Evolutionary conservation across 2,888 invertebrate species (phyloP), one percentile per base, ranked within the genome.

Genomic region (Erebia aethiops): DNA sequence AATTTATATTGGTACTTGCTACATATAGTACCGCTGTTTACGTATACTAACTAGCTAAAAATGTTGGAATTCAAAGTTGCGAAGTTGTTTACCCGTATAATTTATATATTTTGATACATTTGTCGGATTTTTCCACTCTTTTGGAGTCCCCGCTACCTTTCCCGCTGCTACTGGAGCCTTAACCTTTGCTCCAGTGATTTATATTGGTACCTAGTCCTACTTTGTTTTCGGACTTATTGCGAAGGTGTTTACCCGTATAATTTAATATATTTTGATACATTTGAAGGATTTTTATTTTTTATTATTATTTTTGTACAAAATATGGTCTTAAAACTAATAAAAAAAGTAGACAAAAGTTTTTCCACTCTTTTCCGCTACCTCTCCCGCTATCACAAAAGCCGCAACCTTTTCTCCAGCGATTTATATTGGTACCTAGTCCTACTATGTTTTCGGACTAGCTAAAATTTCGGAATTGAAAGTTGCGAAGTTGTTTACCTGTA

Each of bases 81-180:
- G 81, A 85, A 83, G 82, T 78, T 80, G 80, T 80, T 83, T 80
- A 83, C 84, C 84, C 85, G 83, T 84, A 87, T 89, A 90, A 90
- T 90, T 90, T 89, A 89, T 90, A 51, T n/a, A 7, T 51, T n/a
- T n/a, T n/a, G 51, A 51, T 51, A 51, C n/a, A n/a, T 51, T 51
- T 2, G 14, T 51, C 5, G n/a, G n/a, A 51, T n/a, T n/a, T 51
- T 4, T n/a, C 4, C 51, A 7, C n/a, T 51, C 51, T 5, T n/a
- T n/a, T n/a, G 8, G 8, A 51, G 0, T n/a, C n/a, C 7, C n/a
- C 51, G n/a, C 51, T 54, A 18, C 9, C 18, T 61, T 58, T 61
- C 43, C 67, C 73, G 73, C 75, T 73, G 18, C 14, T 61, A 75
- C 67, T 71, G 52, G 21, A 8, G 49, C 69, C 71, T 56, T 60